Conservation (phyloP, 2,888 invertebrate species). For the Exocentrus adspersus region DNA sequence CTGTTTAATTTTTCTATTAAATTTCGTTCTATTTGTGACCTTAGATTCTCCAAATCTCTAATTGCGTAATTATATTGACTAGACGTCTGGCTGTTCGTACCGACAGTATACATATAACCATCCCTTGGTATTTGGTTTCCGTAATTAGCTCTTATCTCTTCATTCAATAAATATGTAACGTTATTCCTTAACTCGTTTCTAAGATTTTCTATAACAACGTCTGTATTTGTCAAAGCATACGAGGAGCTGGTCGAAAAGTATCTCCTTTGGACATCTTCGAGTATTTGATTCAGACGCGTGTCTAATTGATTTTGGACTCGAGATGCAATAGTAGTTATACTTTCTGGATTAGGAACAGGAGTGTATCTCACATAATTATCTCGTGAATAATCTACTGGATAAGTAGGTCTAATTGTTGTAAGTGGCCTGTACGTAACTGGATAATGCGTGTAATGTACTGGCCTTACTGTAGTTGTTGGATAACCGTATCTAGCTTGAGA, state of each 20-base stretch:
- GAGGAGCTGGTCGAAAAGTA: constrained; percentile 48
- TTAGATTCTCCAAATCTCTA: constrained; percentile 55
- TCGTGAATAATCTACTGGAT: constrained; percentile 31
- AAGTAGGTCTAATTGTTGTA: constrained; percentile 37
- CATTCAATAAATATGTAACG: constrained; percentile 54
- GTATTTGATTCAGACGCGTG: constrained; percentile 51
- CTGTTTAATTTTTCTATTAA: constrained; percentile 53
- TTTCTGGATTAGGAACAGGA: constrained; percentile 49
- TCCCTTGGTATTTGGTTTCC: constrained; percentile 55
- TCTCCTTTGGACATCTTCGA: constrained; percentile 48
- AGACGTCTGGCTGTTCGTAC: constrained; percentile 45
- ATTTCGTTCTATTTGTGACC: constrained; percentile 56
- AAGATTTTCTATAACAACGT: constrained; percentile 52
- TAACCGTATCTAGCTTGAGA: constrained; percentile 25
- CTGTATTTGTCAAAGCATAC: constrained; percentile 46
- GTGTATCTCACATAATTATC: constrained; percentile 39
- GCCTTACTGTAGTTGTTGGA: constrained; percentile 3
- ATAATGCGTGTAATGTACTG: constrained; percentile 17
- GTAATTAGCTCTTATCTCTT: constrained; percentile 54
- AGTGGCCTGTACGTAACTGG: constrained; percentile 27
- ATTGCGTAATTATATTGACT: constrained; percentile 55
- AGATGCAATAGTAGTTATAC: constrained; percentile 55
- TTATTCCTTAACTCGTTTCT: constrained; percentile 56
- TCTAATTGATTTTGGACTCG: constrained; percentile 55
- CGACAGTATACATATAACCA: constrained; percentile 52